These are phyloP conservation scores for Fulmarus glacialis DNA, from an alignment of 2,113 vertebrate genomes.

Conservation along the genomic window DNA sequence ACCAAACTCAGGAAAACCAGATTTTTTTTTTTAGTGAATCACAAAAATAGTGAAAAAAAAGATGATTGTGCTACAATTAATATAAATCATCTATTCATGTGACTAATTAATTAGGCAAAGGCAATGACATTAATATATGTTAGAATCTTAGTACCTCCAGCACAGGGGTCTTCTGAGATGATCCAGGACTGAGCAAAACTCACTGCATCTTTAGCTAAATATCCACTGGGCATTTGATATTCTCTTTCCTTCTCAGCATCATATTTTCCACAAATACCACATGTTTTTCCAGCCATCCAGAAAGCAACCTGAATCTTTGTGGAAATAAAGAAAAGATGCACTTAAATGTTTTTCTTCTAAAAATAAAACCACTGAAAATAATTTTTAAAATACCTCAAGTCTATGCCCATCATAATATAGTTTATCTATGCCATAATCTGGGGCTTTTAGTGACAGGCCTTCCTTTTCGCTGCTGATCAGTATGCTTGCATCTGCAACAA, in stretches of 20 bases:
- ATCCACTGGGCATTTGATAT: slow-evolving; percentile 73
- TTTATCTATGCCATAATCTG: slow-evolving; percentile 44
- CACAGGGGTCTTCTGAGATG: slow-evolving; percentile 73
- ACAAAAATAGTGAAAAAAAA: not conserved
- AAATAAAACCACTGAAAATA: not conserved
- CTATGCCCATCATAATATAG: slow-evolving; percentile 46
- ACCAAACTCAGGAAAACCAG: not conserved
- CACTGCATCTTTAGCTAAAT: slow-evolving; percentile 62
- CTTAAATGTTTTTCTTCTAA: not conserved
- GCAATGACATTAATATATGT: not conserved
- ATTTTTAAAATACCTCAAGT: slow-evolving; percentile 6
- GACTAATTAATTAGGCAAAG: not conserved
- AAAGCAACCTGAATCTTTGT: slow-evolving; percentile 77
- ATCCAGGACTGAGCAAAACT: slow-evolving; percentile 84
- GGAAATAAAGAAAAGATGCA: not conserved
- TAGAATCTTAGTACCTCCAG: slow-evolving; percentile 44
- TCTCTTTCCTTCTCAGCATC: slow-evolving; percentile 79
- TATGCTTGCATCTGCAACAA: slow-evolving; percentile 25
- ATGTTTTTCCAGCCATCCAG: slow-evolving; percentile 83
- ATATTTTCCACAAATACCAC: slow-evolving; percentile 82
- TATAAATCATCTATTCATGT: not conserved
- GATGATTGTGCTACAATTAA: not conserved
- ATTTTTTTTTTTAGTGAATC: not conserved
- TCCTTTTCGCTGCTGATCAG: slow-evolving; percentile 13
- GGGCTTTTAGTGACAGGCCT: slow-evolving; percentile 33